phyloP scores from a whole-genome alignment of 2,797 vertebrate genomes.

The Myotis vivesi region DNA sequence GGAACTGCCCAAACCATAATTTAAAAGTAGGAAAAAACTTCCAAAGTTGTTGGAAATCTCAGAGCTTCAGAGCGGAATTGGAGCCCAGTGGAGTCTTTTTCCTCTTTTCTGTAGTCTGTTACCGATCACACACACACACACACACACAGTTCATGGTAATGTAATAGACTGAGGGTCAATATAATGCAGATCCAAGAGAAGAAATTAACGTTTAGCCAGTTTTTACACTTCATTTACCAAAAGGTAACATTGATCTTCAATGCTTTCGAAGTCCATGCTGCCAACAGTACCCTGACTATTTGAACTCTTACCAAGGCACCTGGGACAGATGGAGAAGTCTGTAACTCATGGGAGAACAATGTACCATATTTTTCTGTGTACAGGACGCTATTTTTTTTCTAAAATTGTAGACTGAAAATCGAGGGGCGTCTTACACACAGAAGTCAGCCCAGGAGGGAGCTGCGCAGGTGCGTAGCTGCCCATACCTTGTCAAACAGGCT shows the following conservation, averaged over 20 bases:
- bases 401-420: too few species aligned
- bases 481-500: too few species aligned
- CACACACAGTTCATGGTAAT: neutral
- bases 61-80: neutral
- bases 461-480: rapidly evolving
- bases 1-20: neutral
- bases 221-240: neutral
- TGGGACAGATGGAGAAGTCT: neutral
- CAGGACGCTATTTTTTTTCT: too few species aligned
- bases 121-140: neutral
- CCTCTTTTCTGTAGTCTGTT: neutral
- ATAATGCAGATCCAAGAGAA: neutral
- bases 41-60: neutral
- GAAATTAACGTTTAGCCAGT: neutral
- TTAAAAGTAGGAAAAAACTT: neutral
- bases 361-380: too few species aligned
- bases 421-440: too few species aligned
- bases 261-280: neutral
- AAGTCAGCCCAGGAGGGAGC: too few species aligned
- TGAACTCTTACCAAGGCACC: neutral
- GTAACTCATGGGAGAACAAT: neutral
- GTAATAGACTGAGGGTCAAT: neutral
- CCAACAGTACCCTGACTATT: neutral
- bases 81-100: neutral
- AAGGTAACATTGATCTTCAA: neutral